Percentiles rank a stretch among this genome's conserved stretches.
Evolutionary conservation across 1,140 invertebrate species (phyloP).

Genomic region (Mycetomoellerius zeteki): DNA sequence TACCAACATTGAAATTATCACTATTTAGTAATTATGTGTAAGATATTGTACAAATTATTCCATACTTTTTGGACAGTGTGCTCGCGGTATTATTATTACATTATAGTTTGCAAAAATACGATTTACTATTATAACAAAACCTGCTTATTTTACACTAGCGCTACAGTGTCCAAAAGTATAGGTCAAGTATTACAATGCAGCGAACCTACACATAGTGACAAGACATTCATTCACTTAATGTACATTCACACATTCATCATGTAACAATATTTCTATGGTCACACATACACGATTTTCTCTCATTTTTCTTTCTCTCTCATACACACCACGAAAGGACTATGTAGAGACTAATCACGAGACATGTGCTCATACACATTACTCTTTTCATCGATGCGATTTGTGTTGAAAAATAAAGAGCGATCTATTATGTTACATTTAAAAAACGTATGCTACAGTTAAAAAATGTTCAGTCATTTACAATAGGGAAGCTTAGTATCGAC

Average conservation of each 20-base stretch:
- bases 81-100: conserved; percentile 72
- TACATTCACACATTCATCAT: conserved; percentile 52
- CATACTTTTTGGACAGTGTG: conserved; percentile 84
- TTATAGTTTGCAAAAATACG: conserved; percentile 82
- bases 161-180: conserved; percentile 84
- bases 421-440: conserved; percentile 79
- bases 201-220: conserved; percentile 77
- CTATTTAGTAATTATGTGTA: conserved; percentile 76
- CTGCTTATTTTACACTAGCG: conserved; percentile 75
- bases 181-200: conserved; percentile 82
- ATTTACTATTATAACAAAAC: conserved; percentile 81
- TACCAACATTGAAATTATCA: conserved; percentile 83
- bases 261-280: conserved; percentile 72
- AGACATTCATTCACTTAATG: conserved; percentile 69
- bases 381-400: conserved; percentile 68
- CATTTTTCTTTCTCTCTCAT: not conserved
- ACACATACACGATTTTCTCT: not conserved
- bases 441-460: conserved; percentile 76
- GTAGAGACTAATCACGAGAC: conserved; percentile 71
- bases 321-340: conserved; percentile 60
- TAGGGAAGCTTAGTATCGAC: conserved; percentile 83
- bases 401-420: conserved; percentile 83
- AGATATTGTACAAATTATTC: conserved; percentile 84
- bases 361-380: conserved; percentile 83
- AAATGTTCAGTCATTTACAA: conserved; percentile 83